phyloP scores from a whole-genome alignment of 2,113 vertebrate genomes.

The Xiphophorus hellerii region DNA sequence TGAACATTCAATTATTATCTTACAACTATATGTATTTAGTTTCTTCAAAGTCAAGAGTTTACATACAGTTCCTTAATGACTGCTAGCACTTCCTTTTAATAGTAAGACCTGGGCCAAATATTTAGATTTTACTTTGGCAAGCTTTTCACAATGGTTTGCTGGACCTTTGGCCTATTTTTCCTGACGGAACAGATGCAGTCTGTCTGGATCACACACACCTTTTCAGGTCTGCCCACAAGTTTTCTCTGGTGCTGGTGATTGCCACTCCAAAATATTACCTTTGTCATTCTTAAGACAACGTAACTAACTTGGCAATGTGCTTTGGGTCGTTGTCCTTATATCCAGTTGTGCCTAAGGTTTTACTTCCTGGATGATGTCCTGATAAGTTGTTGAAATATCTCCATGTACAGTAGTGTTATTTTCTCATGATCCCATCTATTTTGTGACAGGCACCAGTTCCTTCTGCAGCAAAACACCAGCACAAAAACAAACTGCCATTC shows the following conservation, averaged over 20 bases:
- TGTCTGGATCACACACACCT: background rate
- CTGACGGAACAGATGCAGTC: too few species aligned
- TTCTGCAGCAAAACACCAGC: background rate
- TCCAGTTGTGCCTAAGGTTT: too few species aligned
- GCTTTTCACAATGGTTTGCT: too few species aligned
- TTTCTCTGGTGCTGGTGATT: background rate
- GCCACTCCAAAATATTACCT: background rate
- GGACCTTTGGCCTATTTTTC: too few species aligned
- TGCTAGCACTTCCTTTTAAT: too few species aligned
- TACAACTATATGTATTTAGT: too few species aligned
- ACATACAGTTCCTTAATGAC: too few species aligned
- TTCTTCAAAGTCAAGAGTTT: too few species aligned
- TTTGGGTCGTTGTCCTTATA: background rate
- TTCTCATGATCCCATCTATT: background rate
- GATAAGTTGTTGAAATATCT: background rate
- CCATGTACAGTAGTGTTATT: background rate
- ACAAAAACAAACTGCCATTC: background rate
- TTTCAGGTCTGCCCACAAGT: background rate
- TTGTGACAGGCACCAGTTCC: background rate
- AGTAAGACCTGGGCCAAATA: too few species aligned
- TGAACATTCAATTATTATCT: background rate
- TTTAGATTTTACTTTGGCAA: too few species aligned
- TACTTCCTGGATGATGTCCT: background rate
- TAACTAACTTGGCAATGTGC: background rate
- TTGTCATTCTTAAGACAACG: background rate